Percentiles rank a stretch among this genome's conserved stretches.
These are phyloP conservation scores for Arrhamphus sclerolepis DNA, from an alignment of 2,797 vertebrate species.

Conservation along the genomic window DNA sequence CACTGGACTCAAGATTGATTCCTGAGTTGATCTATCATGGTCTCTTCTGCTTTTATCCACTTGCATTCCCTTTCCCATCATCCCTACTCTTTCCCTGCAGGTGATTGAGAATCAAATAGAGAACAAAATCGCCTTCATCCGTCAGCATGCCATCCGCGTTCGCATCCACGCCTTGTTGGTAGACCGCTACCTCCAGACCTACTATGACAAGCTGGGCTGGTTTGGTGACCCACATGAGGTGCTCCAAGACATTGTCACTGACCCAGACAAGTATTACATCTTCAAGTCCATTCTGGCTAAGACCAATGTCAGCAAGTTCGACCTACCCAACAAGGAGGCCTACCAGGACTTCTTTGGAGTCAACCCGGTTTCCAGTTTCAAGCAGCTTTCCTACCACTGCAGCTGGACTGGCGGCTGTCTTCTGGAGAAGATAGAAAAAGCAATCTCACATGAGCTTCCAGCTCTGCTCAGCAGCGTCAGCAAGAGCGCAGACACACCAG, in stretches of 20 bases:
- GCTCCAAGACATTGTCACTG: slow-evolving; percentile 96
- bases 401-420: slow-evolving; percentile 93
- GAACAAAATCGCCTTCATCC: slow-evolving; percentile 98
- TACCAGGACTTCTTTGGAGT: slow-evolving; percentile 98
- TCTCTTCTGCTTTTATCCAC: rapidly evolving
- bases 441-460: slow-evolving; percentile 92
- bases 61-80: background rate
- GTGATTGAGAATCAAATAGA: slow-evolving; percentile 97
- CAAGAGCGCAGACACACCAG: slow-evolving; percentile 43
- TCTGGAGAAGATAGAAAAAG: slow-evolving; percentile 93
- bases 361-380: slow-evolving; percentile 91
- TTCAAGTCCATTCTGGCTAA: slow-evolving; percentile 98
- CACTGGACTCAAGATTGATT: too few relatives aligned
- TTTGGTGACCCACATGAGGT: slow-evolving; percentile 91
- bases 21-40: background rate
- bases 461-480: slow-evolving; percentile 87
- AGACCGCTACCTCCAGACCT: slow-evolving; percentile 96
- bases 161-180: slow-evolving; percentile 95
- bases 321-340: slow-evolving; percentile 92
- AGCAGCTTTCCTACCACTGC: slow-evolving; percentile 94
- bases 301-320: slow-evolving; percentile 98
- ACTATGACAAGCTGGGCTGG: slow-evolving; percentile 95
- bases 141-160: slow-evolving; percentile 95
- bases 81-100: slow-evolving; percentile 62
- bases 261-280: slow-evolving; percentile 97